Percentiles rank a stretch among this genome's conserved stretches.
Conservation (phyloP, 2,888 invertebrate genomes). For the Lobophora halterata region DNA sequence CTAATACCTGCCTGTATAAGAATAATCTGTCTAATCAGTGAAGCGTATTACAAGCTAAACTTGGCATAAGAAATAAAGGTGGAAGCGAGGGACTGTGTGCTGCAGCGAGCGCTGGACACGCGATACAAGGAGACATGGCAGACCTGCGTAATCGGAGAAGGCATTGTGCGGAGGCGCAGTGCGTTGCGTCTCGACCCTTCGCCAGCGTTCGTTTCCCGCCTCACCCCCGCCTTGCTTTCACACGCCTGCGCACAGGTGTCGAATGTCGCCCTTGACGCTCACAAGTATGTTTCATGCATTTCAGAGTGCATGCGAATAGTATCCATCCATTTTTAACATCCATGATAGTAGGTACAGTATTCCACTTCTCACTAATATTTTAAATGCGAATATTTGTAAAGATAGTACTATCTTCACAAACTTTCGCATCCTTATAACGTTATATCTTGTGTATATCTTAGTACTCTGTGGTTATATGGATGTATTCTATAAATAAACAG, state of each 20-base stretch:
- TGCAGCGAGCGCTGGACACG: slow-evolving; percentile 53
- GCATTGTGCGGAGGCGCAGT: slow-evolving; percentile 74
- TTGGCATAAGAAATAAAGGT: slow-evolving; percentile 69
- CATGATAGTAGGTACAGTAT: too few relatives aligned
- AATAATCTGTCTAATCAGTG: slow-evolving; percentile 51
- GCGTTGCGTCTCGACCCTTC: slow-evolving; percentile 63
- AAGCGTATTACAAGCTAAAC: slow-evolving; percentile 60
- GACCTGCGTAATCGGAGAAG: slow-evolving; percentile 75
- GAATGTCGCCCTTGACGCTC: slow-evolving; percentile 75
- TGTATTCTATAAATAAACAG: too few relatives aligned
- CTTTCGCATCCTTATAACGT: too few relatives aligned
- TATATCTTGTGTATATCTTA: too few relatives aligned
- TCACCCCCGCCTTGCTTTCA: slow-evolving; percentile 58
- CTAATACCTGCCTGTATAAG: slow-evolving; percentile 31
- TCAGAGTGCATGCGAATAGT: slow-evolving; percentile 5
- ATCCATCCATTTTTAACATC: slow-evolving; percentile 11
- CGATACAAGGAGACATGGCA: slow-evolving; percentile 74
- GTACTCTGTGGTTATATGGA: too few relatives aligned
- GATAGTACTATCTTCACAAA: too few relatives aligned
- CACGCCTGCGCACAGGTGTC: slow-evolving; percentile 78
- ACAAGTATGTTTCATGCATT: slow-evolving; percentile 58
- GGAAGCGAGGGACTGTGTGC: slow-evolving; percentile 49
- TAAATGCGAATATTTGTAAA: too few relatives aligned
- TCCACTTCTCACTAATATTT: too few relatives aligned
- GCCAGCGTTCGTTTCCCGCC: slow-evolving; percentile 28